Base-by-base conservation (phyloP, 35 echinoderm and acorn worm genomes). In the Ptychodera flava region DNA sequence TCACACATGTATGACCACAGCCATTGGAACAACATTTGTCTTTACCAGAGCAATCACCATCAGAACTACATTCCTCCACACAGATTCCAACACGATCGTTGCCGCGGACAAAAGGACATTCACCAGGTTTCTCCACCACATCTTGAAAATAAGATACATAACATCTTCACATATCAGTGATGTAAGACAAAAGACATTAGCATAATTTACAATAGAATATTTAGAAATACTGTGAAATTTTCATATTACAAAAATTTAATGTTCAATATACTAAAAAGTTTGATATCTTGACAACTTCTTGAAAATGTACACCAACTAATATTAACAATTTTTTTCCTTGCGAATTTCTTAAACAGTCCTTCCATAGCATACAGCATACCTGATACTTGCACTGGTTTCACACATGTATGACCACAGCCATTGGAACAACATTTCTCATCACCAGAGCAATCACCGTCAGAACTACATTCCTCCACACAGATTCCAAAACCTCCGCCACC, bases 1-100 rank as follows among this genome's bases (percentile, higher is more conserved):
- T 38, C 15, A 38, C 32, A 81, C 94, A 96, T 1, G 33, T 80
- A 81, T 96, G 91, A 36, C 94, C 93, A 80, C 93, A 95, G 15
- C 90, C 93, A 89, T 92, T 95, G 33, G 86, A 85, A 38, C 93
- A 95, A 35, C 93, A 95, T 35, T 89, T 92, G 86, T 92, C 87
- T 33, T 82, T 87, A 1, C 31, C 76, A 0, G 22, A 12, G 78
- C 93, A 95, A 64, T 79, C 78, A 79, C 84, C 83, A 84, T 95
- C 90, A 82, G 76, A 37, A 36, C 35, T 33, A 80, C 93, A 95
- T 37, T 77, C 81, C 75, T 88, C 87, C 31, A 36, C 79, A 85
- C 93, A 95, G 33, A 75, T 80, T 77, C 93, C 90, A 34, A 87
- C 36, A 84, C n/a, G 36, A 33, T 84, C 80, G 10, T 75, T 38